Evolutionary conservation across 2,888 invertebrate genomes (phyloP).

Genomic region (Elysia crispata): DNA sequence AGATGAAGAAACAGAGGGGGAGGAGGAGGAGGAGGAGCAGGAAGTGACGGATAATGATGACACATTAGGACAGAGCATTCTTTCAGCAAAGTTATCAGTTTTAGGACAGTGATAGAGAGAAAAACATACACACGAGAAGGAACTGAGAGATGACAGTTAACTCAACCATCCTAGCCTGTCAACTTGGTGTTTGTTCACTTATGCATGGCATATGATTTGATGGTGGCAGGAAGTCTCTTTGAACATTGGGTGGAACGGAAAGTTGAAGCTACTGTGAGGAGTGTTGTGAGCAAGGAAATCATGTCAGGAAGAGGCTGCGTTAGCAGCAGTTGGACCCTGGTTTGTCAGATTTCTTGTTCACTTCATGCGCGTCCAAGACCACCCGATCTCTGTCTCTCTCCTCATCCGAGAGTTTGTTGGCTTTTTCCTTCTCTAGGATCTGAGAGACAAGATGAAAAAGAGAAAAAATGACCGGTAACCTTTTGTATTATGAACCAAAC

Average conservation of each 20-base stretch:
- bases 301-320: not conserved
- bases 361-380: conserved; percentile 49
- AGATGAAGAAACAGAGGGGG: conserved; percentile 6
- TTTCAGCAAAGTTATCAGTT: too few species aligned
- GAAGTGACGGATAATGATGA: not conserved
- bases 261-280: not conserved
- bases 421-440: conserved; percentile 69
- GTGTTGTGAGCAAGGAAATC: not conserved
- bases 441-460: too few species aligned
- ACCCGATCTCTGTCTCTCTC: conserved; percentile 63
- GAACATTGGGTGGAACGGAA: not conserved
- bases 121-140: not conserved
- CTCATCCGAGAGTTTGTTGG: conserved; percentile 61
- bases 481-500: too few species aligned
- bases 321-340: conserved; percentile 58
- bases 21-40: not conserved
- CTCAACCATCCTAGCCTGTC: too few species aligned
- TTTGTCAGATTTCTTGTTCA: conserved; percentile 51
- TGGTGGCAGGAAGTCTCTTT: not conserved
- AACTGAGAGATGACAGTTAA: not conserved
- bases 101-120: not conserved
- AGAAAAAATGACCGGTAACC: too few species aligned
- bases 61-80: not conserved
- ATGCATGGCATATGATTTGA: not conserved
- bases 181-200: too few species aligned